phyloP scores from a whole-genome alignment of 2,797 vertebrate genomes.

The Agapornis canus region DNA sequence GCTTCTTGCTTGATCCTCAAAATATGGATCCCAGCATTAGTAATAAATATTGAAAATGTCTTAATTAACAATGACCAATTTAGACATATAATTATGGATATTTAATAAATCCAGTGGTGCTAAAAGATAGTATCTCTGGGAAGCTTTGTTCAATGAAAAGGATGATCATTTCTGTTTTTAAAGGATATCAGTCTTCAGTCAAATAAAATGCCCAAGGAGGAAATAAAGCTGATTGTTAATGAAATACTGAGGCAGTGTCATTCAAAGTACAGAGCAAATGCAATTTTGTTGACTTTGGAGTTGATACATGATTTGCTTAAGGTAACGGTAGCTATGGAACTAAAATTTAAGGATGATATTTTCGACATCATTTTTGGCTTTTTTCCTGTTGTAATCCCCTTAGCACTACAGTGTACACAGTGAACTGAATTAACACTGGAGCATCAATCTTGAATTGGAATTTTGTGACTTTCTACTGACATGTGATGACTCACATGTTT shows the following conservation, averaged over 20 bases:
- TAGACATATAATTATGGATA: neutral
- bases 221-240: neutral
- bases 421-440: neutral
- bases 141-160: neutral
- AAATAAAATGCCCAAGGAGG: neutral
- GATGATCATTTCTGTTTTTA: neutral
- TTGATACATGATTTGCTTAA: neutral
- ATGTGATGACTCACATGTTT: neutral
- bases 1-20: neutral
- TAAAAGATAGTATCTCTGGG: neutral
- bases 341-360: neutral
- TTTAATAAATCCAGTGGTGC: neutral
- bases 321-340: neutral
- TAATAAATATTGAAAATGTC: neutral
- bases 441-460: neutral
- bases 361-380: neutral
- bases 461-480: neutral
- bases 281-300: neutral
- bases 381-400: neutral
- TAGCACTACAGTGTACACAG: neutral
- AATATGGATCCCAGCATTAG: neutral
- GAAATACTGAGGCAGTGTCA: neutral
- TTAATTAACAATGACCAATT: neutral
- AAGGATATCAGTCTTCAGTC: neutral
- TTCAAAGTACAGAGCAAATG: neutral